Evolutionary conservation across 2,113 vertebrate species (phyloP).

Genomic region (Pangasianodon gigas): DNA sequence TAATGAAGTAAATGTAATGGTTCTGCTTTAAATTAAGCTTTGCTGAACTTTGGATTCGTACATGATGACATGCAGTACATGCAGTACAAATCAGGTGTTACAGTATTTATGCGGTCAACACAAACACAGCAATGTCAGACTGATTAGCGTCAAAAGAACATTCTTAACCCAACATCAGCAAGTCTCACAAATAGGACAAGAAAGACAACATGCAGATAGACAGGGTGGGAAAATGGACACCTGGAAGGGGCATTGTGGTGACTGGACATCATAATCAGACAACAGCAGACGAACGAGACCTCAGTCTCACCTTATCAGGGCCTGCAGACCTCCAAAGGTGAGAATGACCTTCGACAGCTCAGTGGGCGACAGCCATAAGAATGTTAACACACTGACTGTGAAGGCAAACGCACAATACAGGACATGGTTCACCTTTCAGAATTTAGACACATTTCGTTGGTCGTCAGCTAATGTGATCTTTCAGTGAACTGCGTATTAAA

Average conservation of each 20-base stretch:
- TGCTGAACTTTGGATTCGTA: background rate
- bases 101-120: background rate
- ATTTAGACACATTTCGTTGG: background rate
- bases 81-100: slow-evolving; percentile 3
- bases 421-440: slow-evolving; percentile 7
- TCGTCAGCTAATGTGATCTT: background rate
- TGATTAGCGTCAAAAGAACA: slow-evolving; percentile 40
- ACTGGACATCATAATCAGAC: slow-evolving; percentile 61
- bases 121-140: slow-evolving; percentile 30
- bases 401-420: background rate
- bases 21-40: background rate
- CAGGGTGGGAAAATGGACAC: slow-evolving; percentile 52
- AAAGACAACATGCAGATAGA: slow-evolving; percentile 53
- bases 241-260: slow-evolving; percentile 44
- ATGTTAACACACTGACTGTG: slow-evolving; percentile 8
- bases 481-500: background rate
- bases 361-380: slow-evolving; percentile 52
- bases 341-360: slow-evolving; percentile 65
- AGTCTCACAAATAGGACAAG: background rate
- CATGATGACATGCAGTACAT: background rate
- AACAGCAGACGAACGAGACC: slow-evolving; percentile 62
- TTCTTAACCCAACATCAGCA: slow-evolving; percentile 35
- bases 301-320: slow-evolving; percentile 67
- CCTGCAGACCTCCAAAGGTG: slow-evolving; percentile 60
- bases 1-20: background rate